phyloP scores from a whole-genome alignment of 2,113 vertebrate species.

The Motacilla tschutschensis region DNA sequence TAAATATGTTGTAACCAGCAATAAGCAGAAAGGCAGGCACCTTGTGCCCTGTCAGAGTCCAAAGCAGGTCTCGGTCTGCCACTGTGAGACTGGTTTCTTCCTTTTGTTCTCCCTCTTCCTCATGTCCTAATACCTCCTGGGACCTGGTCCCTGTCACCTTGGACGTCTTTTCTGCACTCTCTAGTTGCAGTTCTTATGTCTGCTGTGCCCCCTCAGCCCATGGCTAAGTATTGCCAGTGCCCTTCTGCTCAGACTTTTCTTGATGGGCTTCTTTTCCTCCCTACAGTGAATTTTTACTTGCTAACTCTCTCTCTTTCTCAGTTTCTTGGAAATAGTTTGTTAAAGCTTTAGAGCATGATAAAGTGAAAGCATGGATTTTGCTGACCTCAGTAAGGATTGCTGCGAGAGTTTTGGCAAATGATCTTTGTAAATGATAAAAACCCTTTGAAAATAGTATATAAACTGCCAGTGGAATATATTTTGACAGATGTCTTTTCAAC shows the following conservation, averaged over 20 bases:
- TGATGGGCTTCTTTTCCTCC: background rate
- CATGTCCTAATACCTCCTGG: background rate
- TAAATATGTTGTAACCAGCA: background rate
- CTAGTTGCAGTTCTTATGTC: background rate
- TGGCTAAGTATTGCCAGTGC: background rate
- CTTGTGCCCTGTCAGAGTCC: background rate
- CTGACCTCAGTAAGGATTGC: background rate
- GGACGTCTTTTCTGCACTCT: fast-evolving
- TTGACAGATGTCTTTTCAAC: background rate
- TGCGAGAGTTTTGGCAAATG: background rate
- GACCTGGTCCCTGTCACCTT: background rate
- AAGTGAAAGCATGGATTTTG: background rate
- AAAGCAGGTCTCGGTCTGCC: background rate
- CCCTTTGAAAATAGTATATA: background rate
- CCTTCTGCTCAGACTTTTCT: background rate
- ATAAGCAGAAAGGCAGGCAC: background rate
- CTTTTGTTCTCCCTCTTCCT: background rate
- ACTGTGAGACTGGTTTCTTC: background rate
- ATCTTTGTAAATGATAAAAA: background rate
- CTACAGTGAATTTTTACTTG: background rate
- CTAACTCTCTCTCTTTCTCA: background rate
- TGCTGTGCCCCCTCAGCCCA: background rate
- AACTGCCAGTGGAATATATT: background rate
- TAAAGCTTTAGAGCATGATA: background rate
- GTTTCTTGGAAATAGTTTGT: background rate